Base-by-base conservation (phyloP, 2,113 vertebrate species). In the Ceyx cyanopectus region DNA sequence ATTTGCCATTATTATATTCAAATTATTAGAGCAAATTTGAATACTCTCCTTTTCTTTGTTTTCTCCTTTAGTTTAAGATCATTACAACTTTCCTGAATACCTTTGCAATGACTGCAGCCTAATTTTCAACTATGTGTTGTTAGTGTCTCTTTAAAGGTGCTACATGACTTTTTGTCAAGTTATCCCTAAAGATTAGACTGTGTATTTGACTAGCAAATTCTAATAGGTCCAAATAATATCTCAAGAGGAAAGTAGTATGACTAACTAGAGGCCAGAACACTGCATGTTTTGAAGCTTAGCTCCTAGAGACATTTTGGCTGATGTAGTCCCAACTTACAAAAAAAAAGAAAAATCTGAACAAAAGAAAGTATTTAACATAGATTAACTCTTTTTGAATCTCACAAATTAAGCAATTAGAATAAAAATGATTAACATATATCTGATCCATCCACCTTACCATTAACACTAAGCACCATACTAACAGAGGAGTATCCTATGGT, bases 381-480 rank as follows among this genome's bases (percentile, higher is more conserved):
- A 37, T 46, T 32, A 73, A 32, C 7, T 9, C 34, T 50, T 30
- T 66, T 72, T 80, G 32, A 24, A 43, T 54, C 27, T 63, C 40
- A 37, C 8, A 57, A 5, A 29, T 77, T 30, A 57, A 62, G 16
- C 15, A 67, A 37, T 61, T 45, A 58, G 20, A 60, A 60, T 21
- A 75, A 69, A 89, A 57, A 8, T 13, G 61, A 68, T n/a, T 23
- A 50, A 34, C 19, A 41, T 23, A 32, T 13, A 40, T 63, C 51
- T 23, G 7, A 80, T 32, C 32, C 17, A 21, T 48, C 58, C 6
- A 48, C 57, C 98, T 97, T 97, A 99, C 99, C 99, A 6, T 98
- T 98, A 34, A 99, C 99, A 6, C 98, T 98, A 10, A 99, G 98
- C 93, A 99, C 98, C 99, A 99, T 99, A 85, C 98, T 98, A 46